Conservation (phyloP, 2,888 invertebrate genomes). For the Brachyptera putata region DNA sequence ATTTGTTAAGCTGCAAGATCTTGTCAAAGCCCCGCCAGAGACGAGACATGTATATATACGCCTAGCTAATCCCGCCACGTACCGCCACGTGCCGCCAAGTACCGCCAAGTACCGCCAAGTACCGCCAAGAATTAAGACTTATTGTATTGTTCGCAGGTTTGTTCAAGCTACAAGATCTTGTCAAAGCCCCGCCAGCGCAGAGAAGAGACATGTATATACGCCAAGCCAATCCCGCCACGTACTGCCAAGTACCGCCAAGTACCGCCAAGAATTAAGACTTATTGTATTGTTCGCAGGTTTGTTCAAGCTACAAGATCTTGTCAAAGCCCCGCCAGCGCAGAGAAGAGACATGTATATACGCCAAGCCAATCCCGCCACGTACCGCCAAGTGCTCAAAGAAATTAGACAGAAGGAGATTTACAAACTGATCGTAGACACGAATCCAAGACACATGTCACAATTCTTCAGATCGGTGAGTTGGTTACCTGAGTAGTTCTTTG, state of each 20-base stretch:
- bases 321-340: slow-evolving; percentile 62
- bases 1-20: slow-evolving; percentile 81
- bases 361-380: slow-evolving; percentile 63
- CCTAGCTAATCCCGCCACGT: slow-evolving; percentile 62
- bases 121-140: no score
- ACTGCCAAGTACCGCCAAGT: slow-evolving; percentile 66
- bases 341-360: slow-evolving; percentile 69
- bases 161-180: slow-evolving; percentile 79
- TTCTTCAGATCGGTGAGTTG: slow-evolving; percentile 82
- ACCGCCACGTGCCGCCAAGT: slow-evolving; percentile 63
- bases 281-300: slow-evolving; percentile 52
- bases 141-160: slow-evolving; percentile 54
- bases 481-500: no score
- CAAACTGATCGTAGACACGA: slow-evolving; percentile 85
- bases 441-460: slow-evolving; percentile 71
- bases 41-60: slow-evolving; percentile 71
- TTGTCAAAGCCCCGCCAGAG: slow-evolving; percentile 68
- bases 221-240: slow-evolving; percentile 62
- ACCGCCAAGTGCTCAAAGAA: slow-evolving; percentile 70
- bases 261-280: no score
- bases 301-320: slow-evolving; percentile 79
- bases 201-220: slow-evolving; percentile 69
- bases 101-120: no score
- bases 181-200: slow-evolving; percentile 62
- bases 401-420: slow-evolving; percentile 82